Evolutionary conservation across 2,797 vertebrate species (phyloP).

Genomic region (Zalophus californianus): DNA sequence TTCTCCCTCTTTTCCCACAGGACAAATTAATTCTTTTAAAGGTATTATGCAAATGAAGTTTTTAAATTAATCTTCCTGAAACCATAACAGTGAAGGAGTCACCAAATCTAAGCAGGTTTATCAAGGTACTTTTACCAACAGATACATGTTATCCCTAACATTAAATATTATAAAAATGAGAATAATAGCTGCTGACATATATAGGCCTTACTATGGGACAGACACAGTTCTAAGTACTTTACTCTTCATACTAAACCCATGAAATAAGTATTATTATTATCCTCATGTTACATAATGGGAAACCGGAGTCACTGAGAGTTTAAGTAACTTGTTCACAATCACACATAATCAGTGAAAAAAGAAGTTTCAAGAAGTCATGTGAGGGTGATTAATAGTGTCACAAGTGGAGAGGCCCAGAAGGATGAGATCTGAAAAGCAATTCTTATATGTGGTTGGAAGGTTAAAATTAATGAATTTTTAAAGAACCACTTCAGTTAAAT

Average conservation of each 20-base stretch:
- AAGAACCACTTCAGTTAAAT: neutral
- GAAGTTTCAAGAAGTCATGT: neutral
- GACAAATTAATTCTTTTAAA: slow-evolving; percentile 53
- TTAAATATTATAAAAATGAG: neutral
- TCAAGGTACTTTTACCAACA: slow-evolving; percentile 26
- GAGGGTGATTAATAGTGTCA: neutral
- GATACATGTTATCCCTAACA: slow-evolving; percentile 14
- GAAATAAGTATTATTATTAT: neutral
- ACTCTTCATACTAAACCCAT: neutral
- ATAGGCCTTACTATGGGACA: neutral
- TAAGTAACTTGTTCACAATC: neutral
- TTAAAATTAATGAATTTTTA: slow-evolving; percentile 15
- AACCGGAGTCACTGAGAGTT: neutral
- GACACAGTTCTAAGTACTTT: slow-evolving; percentile 19
- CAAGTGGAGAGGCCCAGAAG: neutral
- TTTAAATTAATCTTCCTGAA: slow-evolving; percentile 46
- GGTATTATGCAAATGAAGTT: neutral
- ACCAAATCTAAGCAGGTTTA: neutral
- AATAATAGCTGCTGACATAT: neutral
- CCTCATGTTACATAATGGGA: slow-evolving; percentile 21
- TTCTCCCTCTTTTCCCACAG: neutral
- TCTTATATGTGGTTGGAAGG: neutral
- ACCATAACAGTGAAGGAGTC: neutral
- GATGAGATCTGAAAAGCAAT: neutral
- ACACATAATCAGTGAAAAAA: neutral